These are phyloP conservation scores for Sclerodermus sp. DNA, from an alignment of 2,888 invertebrate genomes.

Conservation along the genomic window DNA sequence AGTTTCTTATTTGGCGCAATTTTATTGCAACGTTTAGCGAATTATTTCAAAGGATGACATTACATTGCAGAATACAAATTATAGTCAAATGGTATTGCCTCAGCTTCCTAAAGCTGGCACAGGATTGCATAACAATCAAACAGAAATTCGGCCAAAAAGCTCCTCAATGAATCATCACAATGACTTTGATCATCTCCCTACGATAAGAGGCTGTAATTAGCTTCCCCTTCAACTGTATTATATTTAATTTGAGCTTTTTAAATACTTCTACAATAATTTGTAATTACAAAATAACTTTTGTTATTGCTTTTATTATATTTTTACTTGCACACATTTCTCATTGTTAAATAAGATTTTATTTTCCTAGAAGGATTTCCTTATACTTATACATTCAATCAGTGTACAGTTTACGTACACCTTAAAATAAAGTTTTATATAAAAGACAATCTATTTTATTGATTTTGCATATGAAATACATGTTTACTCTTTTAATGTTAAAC, in stretches of 20 bases:
- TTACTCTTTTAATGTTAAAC: background rate
- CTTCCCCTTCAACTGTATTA: slow-evolving; percentile 24
- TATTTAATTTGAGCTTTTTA: background rate
- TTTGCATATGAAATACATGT: too few species aligned
- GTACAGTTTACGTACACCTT: slow-evolving; percentile 25
- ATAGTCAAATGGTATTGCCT: slow-evolving; percentile 67
- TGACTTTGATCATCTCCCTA: slow-evolving; percentile 72
- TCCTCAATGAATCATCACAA: slow-evolving; percentile 56
- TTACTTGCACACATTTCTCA: slow-evolving; percentile 26
- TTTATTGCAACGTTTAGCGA: background rate
- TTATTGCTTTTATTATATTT: slow-evolving; percentile 5
- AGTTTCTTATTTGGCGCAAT: slow-evolving; percentile 24
- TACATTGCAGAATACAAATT: slow-evolving; percentile 59
- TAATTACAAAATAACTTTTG: slow-evolving; percentile 7
- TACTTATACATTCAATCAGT: slow-evolving; percentile 15
- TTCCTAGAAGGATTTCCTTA: slow-evolving; percentile 19
- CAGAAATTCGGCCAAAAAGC: slow-evolving; percentile 47
- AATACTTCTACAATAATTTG: background rate
- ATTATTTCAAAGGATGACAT: too few species aligned
- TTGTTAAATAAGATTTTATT: slow-evolving; percentile 17
- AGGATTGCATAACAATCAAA: slow-evolving; percentile 55
- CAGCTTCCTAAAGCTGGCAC: slow-evolving; percentile 66
- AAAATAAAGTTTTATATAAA: slow-evolving; percentile 31
- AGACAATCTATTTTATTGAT: too few species aligned
- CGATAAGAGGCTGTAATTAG: slow-evolving; percentile 66